Percentiles rank a stretch among this genome's conserved stretches.
These are phyloP conservation scores for Philopedon plagiatum DNA, from an alignment of 2,888 invertebrate species.

Conservation along the genomic window DNA sequence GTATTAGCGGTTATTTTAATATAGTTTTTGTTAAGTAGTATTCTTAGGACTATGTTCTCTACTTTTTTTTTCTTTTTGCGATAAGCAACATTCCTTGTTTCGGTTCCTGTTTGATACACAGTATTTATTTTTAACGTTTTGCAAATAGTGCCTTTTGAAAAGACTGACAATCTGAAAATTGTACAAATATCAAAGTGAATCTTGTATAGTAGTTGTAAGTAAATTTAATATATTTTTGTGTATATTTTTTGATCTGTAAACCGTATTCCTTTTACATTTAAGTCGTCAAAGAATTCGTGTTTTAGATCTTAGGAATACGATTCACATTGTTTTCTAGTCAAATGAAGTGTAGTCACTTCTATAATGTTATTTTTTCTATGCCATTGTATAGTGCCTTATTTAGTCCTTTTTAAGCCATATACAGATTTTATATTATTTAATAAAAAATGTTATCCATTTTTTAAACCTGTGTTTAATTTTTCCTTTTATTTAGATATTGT, in stretches of 20 bases:
- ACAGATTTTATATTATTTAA: conserved; percentile 67
- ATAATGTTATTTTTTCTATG: conserved; percentile 64
- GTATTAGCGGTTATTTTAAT: conserved; percentile 36
- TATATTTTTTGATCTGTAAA: conserved; percentile 48
- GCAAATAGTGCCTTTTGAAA: conserved; percentile 59
- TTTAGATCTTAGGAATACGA: conserved; percentile 33
- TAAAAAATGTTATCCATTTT: conserved; percentile 61
- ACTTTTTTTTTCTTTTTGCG: neutral
- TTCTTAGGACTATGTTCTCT: conserved; percentile 47
- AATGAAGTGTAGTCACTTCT: conserved; percentile 60
- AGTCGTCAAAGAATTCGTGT: conserved; percentile 25
- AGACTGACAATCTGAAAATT: conserved; percentile 59
- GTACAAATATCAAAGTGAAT: conserved; percentile 58
- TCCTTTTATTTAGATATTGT: neutral
- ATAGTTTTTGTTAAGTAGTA: conserved; percentile 39
- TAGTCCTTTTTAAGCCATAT: conserved; percentile 62
- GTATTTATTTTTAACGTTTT: conserved; percentile 50
- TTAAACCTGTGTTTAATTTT: conserved; percentile 33
- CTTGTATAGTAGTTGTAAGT: conserved; percentile 52
- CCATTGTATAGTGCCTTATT: conserved; percentile 70
- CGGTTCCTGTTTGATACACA: conserved; percentile 53
- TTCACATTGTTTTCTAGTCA: conserved; percentile 65
- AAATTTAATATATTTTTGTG: conserved; percentile 58
- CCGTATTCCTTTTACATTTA: conserved; percentile 30
- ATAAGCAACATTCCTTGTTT: conserved; percentile 49